Evolutionary conservation across 2,797 vertebrate species (phyloP), one percentile per base, ranked within the genome.

Genomic region (Ibycter americanus): DNA sequence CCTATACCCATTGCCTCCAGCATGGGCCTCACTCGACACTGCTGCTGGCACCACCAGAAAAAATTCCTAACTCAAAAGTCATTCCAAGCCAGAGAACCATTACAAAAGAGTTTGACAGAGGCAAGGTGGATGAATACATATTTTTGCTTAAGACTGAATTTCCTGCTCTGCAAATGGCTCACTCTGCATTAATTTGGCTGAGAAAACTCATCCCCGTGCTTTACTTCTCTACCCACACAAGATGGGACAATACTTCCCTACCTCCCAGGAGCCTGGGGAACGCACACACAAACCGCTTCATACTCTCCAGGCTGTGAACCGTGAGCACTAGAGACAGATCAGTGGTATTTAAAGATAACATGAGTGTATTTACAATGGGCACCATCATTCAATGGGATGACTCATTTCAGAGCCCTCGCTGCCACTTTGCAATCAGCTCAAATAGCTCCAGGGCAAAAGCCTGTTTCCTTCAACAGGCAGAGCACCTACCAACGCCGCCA

Each of bases 231-330:
- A 15, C 73, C n/a, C 68, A 27, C 70, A 19, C 2, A 16, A 55
- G 51, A 59, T 21, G 52, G 89, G 79, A 82, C 26, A 5, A 8
- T 3, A 38, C 54, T 31, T 32, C 56, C 14, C 16, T 27, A 8
- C 4, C 42, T 90, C 19, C 8, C 4, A 3, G 23, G 42, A 16
- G 10, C 9, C 29, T 67, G 55, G 81, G 70, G 58, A 61, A 32
- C 0, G 0, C 25, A 8, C 74, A 34, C 32, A 32, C 8, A 18
- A 46, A 61, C 21, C 0, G 3, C 65, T 18, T 16, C 26, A n/a
- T 4, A 17, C 65, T 14, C 63, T n/a, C 27, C 38, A 63, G 72
- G 66, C 55, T 20, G 4, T 1, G 76, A 54, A 12, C 38, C 34
- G 19, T 8, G 15, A 85, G 65, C 51, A 17, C 84, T 19, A 1